phyloP scores from a whole-genome alignment of 2,888 invertebrate genomes.

The Cyclophora albipunctata region DNA sequence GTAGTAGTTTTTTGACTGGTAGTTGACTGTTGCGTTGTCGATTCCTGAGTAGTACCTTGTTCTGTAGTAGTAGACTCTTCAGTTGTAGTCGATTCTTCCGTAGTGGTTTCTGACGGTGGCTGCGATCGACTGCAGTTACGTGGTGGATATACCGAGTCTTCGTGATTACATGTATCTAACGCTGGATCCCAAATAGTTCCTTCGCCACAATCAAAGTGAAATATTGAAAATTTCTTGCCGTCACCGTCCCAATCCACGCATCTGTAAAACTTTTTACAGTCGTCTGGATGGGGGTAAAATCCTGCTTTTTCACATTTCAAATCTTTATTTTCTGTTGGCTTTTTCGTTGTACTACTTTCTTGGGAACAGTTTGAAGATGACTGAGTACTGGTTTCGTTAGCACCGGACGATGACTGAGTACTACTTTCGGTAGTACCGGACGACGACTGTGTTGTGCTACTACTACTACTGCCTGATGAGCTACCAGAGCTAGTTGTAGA shows the following conservation, averaged over 20 bases:
- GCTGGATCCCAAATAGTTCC: constrained; percentile 84
- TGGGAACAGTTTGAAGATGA: constrained; percentile 35
- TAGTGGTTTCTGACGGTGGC: constrained; percentile 9
- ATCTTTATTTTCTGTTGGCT: constrained; percentile 31
- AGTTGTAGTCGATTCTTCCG: constrained; percentile 17
- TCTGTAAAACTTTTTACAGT: constrained; percentile 80
- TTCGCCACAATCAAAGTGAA: constrained; percentile 79
- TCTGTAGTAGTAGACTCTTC: constrained; percentile 21
- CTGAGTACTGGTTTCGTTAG: constrained; percentile 29
- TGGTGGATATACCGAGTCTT: constrained; percentile 78
- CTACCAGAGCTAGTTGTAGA: constrained; percentile 14
- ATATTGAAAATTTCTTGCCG: constrained; percentile 75
- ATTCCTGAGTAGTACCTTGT: constrained; percentile 19
- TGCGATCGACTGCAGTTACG: constrained; percentile 56
- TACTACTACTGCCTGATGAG: constrained; percentile 1
- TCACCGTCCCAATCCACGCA: constrained; percentile 78
- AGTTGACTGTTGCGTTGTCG: constrained; percentile 24
- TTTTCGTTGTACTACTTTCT: constrained; percentile 37
- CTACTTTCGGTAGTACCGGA: constrained; percentile 30
- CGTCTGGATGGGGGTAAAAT: constrained; percentile 75
- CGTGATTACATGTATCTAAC: constrained; percentile 79
- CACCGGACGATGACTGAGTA: constrained; percentile 24
- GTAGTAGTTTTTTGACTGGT: constrained; percentile 7
- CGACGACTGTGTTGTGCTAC: constrained; percentile 13
- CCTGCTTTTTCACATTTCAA: constrained; percentile 75